Conservation (phyloP, 2,797 vertebrate genomes). For the Oreochromis mossambicus region DNA sequence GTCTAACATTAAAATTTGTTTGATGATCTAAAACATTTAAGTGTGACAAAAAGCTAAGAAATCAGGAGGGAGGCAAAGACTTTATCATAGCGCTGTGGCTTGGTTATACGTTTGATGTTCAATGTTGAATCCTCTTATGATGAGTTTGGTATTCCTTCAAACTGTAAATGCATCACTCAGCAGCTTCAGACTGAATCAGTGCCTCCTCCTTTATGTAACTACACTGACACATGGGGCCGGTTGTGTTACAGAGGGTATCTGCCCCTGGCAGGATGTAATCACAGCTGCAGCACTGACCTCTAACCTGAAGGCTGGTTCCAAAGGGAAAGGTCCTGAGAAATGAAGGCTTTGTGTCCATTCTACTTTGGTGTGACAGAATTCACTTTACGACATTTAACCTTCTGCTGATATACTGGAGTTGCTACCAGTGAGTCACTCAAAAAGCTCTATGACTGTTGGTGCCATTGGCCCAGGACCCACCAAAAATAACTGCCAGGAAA, state of each 20-base stretch:
- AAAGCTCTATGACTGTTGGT: not conserved
- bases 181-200: not conserved
- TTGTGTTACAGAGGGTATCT: not conserved
- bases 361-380: not conserved
- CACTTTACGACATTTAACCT: not conserved
- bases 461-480: not conserved
- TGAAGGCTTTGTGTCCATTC: not conserved
- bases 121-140: not conserved
- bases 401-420: not conserved
- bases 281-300: not conserved
- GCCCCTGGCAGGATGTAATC: not conserved
- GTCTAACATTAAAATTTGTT: not conserved
- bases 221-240: not conserved
- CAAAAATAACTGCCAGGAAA: conserved; percentile 11
- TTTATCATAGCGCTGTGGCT: not conserved
- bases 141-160: not conserved
- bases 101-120: not conserved
- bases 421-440: not conserved
- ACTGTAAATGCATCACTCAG: not conserved
- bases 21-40: not conserved
- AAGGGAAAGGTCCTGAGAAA: not conserved
- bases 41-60: not conserved
- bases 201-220: not conserved
- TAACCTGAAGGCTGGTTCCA: not conserved
- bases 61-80: not conserved